Conservation (phyloP, 2,888 invertebrate species). For the Torymus auratus region DNA sequence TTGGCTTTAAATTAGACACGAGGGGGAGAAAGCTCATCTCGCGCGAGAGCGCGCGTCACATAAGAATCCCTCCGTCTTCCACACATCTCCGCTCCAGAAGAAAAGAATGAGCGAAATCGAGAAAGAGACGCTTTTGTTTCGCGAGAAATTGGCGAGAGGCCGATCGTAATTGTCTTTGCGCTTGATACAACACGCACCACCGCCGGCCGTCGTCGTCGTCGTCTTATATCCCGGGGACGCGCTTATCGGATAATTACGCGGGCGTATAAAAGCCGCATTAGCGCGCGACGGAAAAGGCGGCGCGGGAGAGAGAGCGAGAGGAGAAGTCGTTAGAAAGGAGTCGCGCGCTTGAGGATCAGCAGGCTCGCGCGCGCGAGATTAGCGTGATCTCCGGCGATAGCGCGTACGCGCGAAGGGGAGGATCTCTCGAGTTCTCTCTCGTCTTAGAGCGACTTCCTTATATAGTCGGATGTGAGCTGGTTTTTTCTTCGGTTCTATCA, state of each 20-base stretch:
- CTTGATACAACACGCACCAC: conserved; percentile 5
- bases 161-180: conserved; percentile 45
- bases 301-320: conserved; percentile 56
- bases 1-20: too few species aligned
- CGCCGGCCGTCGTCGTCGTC: background rate
- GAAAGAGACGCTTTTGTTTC: conserved; percentile 46
- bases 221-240: conserved; percentile 10
- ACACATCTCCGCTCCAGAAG: too few species aligned
- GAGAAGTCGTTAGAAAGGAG: conserved; percentile 72
- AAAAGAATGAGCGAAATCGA: background rate
- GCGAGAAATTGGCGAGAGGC: conserved; percentile 45
- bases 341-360: conserved; percentile 54
- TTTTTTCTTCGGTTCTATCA: too few species aligned
- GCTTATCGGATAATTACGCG: conserved; percentile 72
- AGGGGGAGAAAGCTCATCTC: too few species aligned
- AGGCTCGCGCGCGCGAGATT: conserved; percentile 69
- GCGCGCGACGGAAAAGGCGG: conserved; percentile 20
- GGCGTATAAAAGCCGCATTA: conserved; percentile 56
- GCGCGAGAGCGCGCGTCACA: too few species aligned
- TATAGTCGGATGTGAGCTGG: too few species aligned
- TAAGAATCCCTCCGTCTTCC: too few species aligned
- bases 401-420: conserved; percentile 53
- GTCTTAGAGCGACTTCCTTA: too few species aligned
- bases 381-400: conserved; percentile 76
- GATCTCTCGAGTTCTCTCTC: too few species aligned